Percentiles rank a stretch among this genome's conserved stretches.
Conservation (phyloP, 1,140 invertebrate genomes). For the Pogonus chalceus region DNA sequence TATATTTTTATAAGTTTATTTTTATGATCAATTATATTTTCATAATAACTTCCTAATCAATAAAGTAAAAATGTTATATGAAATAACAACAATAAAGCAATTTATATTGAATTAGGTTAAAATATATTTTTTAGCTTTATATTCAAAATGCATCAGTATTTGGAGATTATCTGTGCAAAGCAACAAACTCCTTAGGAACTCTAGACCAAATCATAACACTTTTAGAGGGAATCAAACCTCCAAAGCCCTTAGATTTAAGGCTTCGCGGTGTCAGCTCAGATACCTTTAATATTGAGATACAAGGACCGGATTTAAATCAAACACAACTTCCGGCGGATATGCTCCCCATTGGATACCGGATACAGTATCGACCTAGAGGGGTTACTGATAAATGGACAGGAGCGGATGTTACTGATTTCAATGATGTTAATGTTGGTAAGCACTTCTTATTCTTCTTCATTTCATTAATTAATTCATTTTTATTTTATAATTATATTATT, state of each 20-base stretch:
- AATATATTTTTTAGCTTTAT: slow-evolving; percentile 33
- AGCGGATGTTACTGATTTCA: not conserved
- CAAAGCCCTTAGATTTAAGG: not conserved
- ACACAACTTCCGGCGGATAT: not conserved
- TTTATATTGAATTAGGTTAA: slow-evolving; percentile 17
- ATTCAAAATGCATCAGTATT: slow-evolving; percentile 36
- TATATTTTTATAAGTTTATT: too few species aligned
- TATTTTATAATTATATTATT: too few species aligned
- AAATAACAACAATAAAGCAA: not conserved
- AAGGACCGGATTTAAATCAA: not conserved
- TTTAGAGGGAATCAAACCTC: slow-evolving; percentile 37
- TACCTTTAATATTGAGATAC: not conserved
- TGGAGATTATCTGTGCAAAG: slow-evolving; percentile 42
- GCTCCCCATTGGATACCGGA: not conserved
- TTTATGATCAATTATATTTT: too few species aligned
- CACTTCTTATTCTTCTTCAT: too few species aligned
- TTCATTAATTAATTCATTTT: too few species aligned
- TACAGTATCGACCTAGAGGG: not conserved
- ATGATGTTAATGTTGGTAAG: not conserved
- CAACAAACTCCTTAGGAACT: slow-evolving; percentile 38
- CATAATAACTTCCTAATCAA: too few species aligned
- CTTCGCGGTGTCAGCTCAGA: not conserved
- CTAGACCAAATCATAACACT: slow-evolving; percentile 36
- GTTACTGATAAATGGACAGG: not conserved
- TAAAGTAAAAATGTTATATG: too few species aligned